Base-by-base conservation (phyloP, 1,140 invertebrate genomes). In the Zaprionus kolodkinae region DNA sequence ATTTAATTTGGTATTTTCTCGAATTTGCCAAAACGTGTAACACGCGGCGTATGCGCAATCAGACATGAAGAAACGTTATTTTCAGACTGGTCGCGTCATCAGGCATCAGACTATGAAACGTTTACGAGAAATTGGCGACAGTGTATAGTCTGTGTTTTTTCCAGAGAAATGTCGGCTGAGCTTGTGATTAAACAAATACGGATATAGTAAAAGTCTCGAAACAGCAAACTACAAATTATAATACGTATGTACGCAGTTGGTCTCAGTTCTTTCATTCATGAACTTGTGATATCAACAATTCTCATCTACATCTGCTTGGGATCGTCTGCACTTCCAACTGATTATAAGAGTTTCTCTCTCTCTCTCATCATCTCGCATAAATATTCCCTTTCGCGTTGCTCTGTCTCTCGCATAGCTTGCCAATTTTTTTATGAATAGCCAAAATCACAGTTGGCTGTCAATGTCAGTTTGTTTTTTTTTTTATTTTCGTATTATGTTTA, bases 391-490 rank as follows among this genome's bases (percentile, higher is more conserved):
- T 62, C n/a, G 30, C 38, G n/a, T 3, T 21, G 36, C 50, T 45
- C 40, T 25, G 35, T 48, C 52, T 62, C 10, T 52, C 17, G 25
- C 17, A 36, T 30, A 33, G 30, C 35, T 69, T 38, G 30, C 61
- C 38, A 35, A n/a, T 57, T 33, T 50, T 55, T 54, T 55, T 54
- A 50, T 64, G 64, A 64, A 66, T 70, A 74, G 55, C 81, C 78
- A 74, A 80, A 80, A 78, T 74, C 76, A 72, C 76, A 79, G 79
- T 72, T 82, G 63, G 50, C 40, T 71, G 76, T 76, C 73, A 65
- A 71, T 75, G 67, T 66, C 68, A 59, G 61, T 12, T 30, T 55
- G 69, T 56, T 79, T 30, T 30, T 21, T 21, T 21, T 21, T 21
- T 21, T 21, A 1, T 30, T 30, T 30, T 30, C 27, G 27, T 30